A percentile compares a stretch with the other conserved stretches of the same genome.
phyloP scores from a whole-genome alignment of 1,140 invertebrate species.

The Hestina assimilis region DNA sequence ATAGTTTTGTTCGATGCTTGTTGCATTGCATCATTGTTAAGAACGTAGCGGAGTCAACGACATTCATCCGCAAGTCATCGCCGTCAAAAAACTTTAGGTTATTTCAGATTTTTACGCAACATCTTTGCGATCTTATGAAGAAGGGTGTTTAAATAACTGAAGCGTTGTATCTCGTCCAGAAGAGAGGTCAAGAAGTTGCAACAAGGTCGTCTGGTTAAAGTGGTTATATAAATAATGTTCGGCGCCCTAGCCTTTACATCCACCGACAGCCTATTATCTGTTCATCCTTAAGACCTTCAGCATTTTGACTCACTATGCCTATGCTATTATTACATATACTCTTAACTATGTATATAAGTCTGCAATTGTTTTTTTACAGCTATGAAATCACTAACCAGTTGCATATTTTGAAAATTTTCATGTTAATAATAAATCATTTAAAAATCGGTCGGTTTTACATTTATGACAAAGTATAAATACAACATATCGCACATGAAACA shows the following conservation, averaged over 20 bases:
- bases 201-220: constrained; percentile 55
- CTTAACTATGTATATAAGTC: not conserved
- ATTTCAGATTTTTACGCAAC: constrained; percentile 11
- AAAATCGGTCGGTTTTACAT: not conserved
- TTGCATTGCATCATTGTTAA: constrained; percentile 54
- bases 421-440: not conserved
- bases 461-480: not conserved
- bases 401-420: no score
- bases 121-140: not conserved
- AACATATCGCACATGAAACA: not conserved
- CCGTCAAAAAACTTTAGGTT: constrained; percentile 18
- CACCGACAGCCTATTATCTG: constrained; percentile 36
- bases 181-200: constrained; percentile 29
- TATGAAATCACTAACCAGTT: no score
- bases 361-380: not conserved
- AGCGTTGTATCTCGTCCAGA: constrained; percentile 14
- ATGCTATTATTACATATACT: not conserved
- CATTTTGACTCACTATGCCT: constrained; percentile 10
- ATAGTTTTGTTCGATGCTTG: constrained; percentile 42
- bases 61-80: constrained; percentile 47
- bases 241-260: constrained; percentile 37
- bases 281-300: constrained; percentile 28
- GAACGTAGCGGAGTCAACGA: constrained; percentile 49
- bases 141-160: not conserved
- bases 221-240: constrained; percentile 63